Evolutionary conservation across 2,888 invertebrate species (phyloP), one percentile per base, ranked within the genome.

Genomic region (Agonopterix heracliana): DNA sequence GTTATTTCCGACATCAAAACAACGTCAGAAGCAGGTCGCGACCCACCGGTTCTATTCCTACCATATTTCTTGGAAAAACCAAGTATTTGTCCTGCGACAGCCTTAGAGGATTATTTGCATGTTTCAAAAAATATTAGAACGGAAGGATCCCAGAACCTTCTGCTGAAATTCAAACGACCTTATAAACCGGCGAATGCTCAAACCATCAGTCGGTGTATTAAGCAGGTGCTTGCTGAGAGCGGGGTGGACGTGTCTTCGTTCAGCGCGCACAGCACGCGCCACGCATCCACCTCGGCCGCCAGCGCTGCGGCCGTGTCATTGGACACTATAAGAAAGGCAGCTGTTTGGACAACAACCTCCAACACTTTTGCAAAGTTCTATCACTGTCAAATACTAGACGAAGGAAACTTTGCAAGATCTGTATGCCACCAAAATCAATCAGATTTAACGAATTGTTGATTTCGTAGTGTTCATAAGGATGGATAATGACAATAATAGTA

Each of bases 221-320:
- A 41, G 9, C 11, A 41, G 9, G n/a, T 26, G 2, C 9, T 41
- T 26, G 10, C 10, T 9, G 46, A 44, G 9, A 46, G 44, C 11
- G 53, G 53, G 1, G 14, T 53, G 3, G 46, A 53, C 41, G 44
- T 34, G 4, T 13, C 9, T 1, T 13, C 45, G 9, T 54, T 51
- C 41, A 14, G 35, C 9, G 46, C 54, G 5, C 51, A 50, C n/a
- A n/a, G n/a, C n/a, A n/a, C n/a, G n/a, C n/a, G n/a, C n/a, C n/a
- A n/a, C n/a, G n/a, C n/a, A n/a, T n/a, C n/a, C n/a, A n/a, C n/a
- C n/a, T n/a, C n/a, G n/a, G n/a, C n/a, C n/a, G n/a, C n/a, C n/a
- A n/a, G 34, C 47, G 49, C 12, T 47, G 51, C 1, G 41, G 49
- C 1, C 49, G 50, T 34, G 51, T 9, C 2, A 3, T 2, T 45